Percentiles rank a stretch among this genome's conserved stretches.
Evolutionary conservation across 2,797 vertebrate genomes (phyloP).

Genomic region (Urocyon cinereoargenteus): DNA sequence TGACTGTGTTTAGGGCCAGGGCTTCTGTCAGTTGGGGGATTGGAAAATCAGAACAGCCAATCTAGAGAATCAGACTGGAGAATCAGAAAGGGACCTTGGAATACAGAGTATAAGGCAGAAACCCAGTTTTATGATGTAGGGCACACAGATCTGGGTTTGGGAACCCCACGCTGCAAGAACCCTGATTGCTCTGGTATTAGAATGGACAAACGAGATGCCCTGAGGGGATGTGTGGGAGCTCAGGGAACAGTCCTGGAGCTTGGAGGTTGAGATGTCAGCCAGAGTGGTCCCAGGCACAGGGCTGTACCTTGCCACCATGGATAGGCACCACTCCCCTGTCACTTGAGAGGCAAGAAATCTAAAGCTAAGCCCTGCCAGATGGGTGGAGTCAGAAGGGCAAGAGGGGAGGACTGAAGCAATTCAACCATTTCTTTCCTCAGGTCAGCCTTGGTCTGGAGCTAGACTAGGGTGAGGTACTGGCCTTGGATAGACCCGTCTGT

Average conservation of each 20-base stretch:
- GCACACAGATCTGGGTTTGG: background rate
- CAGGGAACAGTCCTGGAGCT: background rate
- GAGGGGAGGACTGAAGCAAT: background rate
- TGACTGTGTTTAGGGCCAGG: background rate
- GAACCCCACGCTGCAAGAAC: background rate
- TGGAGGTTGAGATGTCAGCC: too few species aligned
- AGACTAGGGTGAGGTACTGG: background rate
- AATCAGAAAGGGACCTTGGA: background rate
- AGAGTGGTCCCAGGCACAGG: fast-evolving
- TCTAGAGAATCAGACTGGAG: background rate
- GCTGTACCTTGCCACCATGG: background rate
- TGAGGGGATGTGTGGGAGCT: background rate
- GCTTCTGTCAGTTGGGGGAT: background rate
- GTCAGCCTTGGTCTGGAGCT: background rate
- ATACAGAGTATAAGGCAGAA: background rate
- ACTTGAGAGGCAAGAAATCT: background rate
- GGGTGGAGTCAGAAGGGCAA: background rate
- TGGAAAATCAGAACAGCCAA: background rate
- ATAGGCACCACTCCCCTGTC: background rate
- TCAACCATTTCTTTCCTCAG: background rate
- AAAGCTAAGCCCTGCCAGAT: background rate
- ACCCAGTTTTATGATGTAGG: background rate
- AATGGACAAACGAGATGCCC: background rate
- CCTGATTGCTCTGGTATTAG: background rate
- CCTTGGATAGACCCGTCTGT: background rate